These are phyloP conservation scores for Laticauda laticaudata DNA, from an alignment of 2,113 vertebrate genomes.

Conservation along the genomic window DNA sequence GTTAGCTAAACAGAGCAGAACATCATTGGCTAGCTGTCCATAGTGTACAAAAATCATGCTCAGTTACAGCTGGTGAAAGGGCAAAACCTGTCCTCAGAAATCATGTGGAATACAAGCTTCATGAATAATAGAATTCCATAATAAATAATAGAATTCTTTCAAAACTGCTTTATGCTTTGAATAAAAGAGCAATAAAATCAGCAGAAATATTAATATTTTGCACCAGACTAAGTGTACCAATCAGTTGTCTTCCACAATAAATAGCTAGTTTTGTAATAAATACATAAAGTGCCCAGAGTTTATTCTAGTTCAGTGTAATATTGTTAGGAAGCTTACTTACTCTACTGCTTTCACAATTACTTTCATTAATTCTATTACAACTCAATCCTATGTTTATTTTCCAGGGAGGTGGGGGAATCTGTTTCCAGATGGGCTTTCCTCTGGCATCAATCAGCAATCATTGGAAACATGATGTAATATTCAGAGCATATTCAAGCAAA, in stretches of 20 bases:
- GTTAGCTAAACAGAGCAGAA: background rate
- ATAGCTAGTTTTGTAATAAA: background rate
- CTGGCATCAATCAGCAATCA: background rate
- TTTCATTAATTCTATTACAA: background rate
- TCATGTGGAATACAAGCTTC: background rate
- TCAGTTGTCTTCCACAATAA: background rate
- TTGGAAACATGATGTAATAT: background rate
- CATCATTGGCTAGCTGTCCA: background rate
- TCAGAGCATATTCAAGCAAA: background rate
- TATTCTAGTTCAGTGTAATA: background rate
- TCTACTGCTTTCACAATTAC: background rate
- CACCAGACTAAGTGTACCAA: background rate
- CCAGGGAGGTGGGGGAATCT: too few species aligned
- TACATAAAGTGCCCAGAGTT: conserved; percentile 39
- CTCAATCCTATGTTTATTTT: background rate
- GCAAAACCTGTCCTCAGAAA: background rate
- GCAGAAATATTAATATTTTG: background rate
- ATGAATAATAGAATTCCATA: background rate
- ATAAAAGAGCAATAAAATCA: background rate
- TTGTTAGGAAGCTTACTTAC: background rate
- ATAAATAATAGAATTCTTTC: background rate
- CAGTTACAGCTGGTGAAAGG: background rate
- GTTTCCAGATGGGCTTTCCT: background rate
- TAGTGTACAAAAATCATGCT: background rate
- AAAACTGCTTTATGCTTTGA: background rate